Conservation (phyloP, 2,797 vertebrate genomes). For the Thaleichthys pacificus region DNA sequence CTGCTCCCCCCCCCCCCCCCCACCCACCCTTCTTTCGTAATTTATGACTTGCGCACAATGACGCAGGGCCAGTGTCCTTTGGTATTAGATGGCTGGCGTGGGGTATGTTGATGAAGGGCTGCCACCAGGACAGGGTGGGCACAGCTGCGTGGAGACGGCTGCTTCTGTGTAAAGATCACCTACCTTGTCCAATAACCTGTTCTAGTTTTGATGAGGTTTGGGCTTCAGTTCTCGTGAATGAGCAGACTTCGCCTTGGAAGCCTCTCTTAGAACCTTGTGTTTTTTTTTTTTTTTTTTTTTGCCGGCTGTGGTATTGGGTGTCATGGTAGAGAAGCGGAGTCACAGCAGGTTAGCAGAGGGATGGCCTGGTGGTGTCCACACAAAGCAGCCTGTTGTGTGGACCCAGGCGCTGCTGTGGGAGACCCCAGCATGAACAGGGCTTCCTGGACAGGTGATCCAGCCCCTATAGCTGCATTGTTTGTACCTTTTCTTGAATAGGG, state of each 20-base stretch:
- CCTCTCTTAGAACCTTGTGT: no score
- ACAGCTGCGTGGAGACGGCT: conserved; percentile 7
- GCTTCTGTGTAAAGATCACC: conserved; percentile 14
- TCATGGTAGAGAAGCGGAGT: conserved; percentile 23
- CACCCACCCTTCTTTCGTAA: no score
- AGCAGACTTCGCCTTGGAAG: no score
- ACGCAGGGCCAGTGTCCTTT: conserved; percentile 59
- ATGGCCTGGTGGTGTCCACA: conserved; percentile 1
- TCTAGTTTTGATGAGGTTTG: no score
- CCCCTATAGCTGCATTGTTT: conserved; percentile 17
- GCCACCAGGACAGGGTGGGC: not conserved
- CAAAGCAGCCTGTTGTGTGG: conserved; percentile 17
- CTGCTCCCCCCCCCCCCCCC: conserved; percentile 34
- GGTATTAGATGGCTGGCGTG: conserved; percentile 56
- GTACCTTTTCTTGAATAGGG: conserved; percentile 5
- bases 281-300: not conserved
- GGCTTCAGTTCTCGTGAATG: no score
- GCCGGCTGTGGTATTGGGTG: conserved; percentile 41
- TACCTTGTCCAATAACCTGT: no score
- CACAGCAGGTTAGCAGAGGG: conserved; percentile 28
- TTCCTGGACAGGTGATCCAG: conserved; percentile 28
- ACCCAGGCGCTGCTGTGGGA: conserved; percentile 12
- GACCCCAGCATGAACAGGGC: conserved; percentile 10
- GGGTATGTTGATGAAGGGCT: conserved; percentile 1
- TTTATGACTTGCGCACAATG: conserved; percentile 67